Base-by-base conservation (phyloP, 2,797 vertebrate genomes). In the Buceros bicornis region DNA sequence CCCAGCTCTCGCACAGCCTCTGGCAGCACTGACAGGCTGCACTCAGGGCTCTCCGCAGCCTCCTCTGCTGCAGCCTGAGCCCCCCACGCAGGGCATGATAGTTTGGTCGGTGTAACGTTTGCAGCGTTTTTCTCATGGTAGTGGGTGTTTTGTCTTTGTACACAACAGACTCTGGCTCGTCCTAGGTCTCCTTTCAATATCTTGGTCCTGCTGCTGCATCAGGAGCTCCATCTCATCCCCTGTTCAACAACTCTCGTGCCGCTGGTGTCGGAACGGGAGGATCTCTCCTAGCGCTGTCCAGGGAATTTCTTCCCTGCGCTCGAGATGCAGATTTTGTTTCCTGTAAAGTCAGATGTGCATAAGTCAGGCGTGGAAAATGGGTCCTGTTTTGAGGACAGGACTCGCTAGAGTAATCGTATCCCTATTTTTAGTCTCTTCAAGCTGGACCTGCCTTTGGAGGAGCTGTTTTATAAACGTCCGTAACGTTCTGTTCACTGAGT, bases 181-280 rank as follows among this genome's bases (percentile, higher is more conserved):
- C 56, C 48, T 17, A 51, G 45, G n/a, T 19, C 28, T 56, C 8
- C 47, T 73, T 54, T 73, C 35, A 20, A 2, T 56, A 26, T 62
- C 43, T 50, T 24, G 10, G 12, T 79, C 45, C 29, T 40, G n/a
- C 57, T 58, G 24, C 51, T 65, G 19, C 71, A 19, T 11, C 24
- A 73, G 48, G 26, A 37, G 28, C n/a, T 21, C 35, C 28, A 20
- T 54, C 28, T 26, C 72, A 26, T 21, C 60, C 37, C 25, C 35
- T 24, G 14, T 10, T 43, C 15, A 16, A 13, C 71, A 16, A 17
- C 0, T 3, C 19, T 11, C 20, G 3, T 15, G 16, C 35, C 42
- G 16, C 42, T 45, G 9, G 11, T 22, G 5, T 58, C 57, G 26
- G 71, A 42, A 16, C 1, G 6, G 19, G 51, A 35, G 58, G 31